Percentiles rank a stretch among this genome's conserved stretches.
Evolutionary conservation across 2,797 vertebrate species (phyloP).

Genomic region (Smutsia gigantea): DNA sequence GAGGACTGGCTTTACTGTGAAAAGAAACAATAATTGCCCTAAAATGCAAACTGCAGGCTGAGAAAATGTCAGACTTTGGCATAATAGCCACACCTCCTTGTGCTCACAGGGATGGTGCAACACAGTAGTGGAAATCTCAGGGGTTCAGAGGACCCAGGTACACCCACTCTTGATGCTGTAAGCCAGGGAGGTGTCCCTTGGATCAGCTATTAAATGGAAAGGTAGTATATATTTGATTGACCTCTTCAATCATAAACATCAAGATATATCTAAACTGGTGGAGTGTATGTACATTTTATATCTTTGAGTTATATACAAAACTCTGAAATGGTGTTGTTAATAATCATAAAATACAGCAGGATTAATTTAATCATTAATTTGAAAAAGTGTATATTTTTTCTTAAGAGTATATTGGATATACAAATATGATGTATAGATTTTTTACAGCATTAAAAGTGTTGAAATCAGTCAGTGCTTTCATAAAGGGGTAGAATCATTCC

Average conservation of each 20-base stretch:
- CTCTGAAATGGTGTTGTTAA: background rate
- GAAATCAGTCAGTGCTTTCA: background rate
- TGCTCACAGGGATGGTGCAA: background rate
- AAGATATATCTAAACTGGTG: conserved; percentile 13
- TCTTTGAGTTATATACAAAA: background rate
- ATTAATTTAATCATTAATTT: background rate
- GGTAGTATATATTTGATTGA: background rate
- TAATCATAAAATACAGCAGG: background rate
- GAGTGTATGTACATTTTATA: background rate
- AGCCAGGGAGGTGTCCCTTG: background rate
- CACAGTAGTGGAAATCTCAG: background rate
- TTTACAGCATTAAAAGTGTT: background rate
- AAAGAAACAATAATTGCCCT: background rate
- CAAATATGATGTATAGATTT: background rate
- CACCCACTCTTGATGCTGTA: background rate
- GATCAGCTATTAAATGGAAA: background rate
- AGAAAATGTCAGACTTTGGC: background rate
- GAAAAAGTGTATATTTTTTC: background rate
- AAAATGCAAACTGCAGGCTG: background rate
- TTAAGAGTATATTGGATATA: background rate
- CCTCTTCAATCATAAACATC: background rate
- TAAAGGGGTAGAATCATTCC: background rate
- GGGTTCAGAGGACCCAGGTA: background rate
- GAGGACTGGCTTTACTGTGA: background rate
- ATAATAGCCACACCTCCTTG: background rate